These are phyloP conservation scores for Columba guinea DNA, from an alignment of 2,797 vertebrate species.

Conservation along the genomic window DNA sequence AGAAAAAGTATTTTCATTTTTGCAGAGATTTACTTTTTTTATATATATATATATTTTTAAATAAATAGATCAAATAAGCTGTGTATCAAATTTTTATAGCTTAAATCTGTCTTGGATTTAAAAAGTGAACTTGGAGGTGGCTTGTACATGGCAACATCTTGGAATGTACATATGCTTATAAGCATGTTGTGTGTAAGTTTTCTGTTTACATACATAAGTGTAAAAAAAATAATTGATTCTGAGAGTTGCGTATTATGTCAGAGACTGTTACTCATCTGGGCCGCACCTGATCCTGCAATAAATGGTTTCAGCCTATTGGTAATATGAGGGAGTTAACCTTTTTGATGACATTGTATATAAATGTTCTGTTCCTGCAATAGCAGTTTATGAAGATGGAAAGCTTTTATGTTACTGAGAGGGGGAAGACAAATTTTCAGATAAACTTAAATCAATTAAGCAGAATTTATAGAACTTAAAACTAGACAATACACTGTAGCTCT, in stretches of 20 bases:
- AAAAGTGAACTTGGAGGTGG: background rate
- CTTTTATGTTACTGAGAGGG: background rate
- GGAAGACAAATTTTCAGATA: background rate
- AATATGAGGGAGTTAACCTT: background rate
- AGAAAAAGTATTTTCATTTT: background rate
- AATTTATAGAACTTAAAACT: background rate
- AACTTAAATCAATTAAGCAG: background rate
- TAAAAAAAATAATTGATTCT: background rate
- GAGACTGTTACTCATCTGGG: background rate
- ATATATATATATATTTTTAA: accelerated
- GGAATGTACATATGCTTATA: background rate
- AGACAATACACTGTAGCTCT: conserved; percentile 11
- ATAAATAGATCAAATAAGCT: background rate
- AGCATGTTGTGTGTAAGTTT: background rate
- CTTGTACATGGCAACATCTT: background rate
- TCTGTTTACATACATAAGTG: background rate
- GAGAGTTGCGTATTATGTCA: background rate
- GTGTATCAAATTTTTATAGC: background rate
- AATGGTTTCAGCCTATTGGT: background rate
- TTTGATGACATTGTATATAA: background rate
- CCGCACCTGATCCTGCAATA: background rate
- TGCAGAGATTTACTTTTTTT: background rate
- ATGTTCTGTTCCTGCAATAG: background rate
- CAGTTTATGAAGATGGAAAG: background rate
- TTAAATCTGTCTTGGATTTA: background rate